Conservation (phyloP, 2,888 invertebrate species). For the Penaeus monodon region DNA sequence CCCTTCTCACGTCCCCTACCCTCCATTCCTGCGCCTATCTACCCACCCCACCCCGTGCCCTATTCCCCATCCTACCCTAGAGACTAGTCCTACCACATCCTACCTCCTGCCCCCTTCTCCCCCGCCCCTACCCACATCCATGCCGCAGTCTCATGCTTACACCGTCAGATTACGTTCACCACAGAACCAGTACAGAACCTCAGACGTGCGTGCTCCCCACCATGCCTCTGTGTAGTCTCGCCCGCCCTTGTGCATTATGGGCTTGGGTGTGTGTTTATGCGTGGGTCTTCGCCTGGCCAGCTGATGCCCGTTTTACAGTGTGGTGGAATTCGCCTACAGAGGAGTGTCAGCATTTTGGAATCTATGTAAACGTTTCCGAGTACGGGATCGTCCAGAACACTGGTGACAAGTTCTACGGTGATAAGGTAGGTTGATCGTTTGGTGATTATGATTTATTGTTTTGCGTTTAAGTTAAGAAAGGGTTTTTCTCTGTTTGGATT, state of each 20-base stretch:
- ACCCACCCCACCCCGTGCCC: too few relatives aligned
- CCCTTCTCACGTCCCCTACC: too few relatives aligned
- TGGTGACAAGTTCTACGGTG: slow-evolving; percentile 78
- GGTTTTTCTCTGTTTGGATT: too few relatives aligned
- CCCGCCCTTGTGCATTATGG: neutral
- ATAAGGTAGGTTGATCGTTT: slow-evolving; percentile 67
- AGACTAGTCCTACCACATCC: neutral
- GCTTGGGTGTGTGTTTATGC: slow-evolving; percentile 18
- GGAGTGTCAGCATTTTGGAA: slow-evolving; percentile 78
- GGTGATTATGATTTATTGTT: neutral
- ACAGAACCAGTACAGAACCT: too few relatives aligned
- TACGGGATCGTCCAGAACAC: slow-evolving; percentile 79
- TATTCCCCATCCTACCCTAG: too few relatives aligned
- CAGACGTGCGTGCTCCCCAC: too few relatives aligned
- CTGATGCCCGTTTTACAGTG: slow-evolving; percentile 23
- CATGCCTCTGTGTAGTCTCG: neutral
- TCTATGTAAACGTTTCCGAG: slow-evolving; percentile 75
- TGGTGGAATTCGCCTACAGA: slow-evolving; percentile 83
- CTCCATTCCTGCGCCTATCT: too few relatives aligned
- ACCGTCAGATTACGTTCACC: too few relatives aligned
- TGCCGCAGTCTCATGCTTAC: too few relatives aligned
- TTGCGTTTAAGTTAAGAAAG: neutral
- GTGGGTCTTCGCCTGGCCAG: neutral
- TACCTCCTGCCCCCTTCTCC: neutral
- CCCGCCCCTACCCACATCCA: neutral